These are phyloP conservation scores for Hippolais icterina DNA, from an alignment of 2,113 vertebrate genomes.

Conservation along the genomic window DNA sequence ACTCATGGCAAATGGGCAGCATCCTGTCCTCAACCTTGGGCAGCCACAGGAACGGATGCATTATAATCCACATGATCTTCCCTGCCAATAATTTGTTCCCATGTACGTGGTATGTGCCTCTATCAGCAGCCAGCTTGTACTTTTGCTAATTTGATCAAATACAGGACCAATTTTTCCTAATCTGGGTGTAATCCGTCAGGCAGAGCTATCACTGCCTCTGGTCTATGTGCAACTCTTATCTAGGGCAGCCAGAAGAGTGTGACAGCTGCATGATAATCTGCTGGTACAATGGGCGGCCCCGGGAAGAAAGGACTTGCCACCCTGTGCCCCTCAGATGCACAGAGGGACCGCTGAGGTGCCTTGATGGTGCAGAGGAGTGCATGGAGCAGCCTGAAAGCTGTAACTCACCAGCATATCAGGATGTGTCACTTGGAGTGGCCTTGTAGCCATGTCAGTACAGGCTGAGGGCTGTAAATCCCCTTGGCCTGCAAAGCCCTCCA, in stretches of 20 bases:
- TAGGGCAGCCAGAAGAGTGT: neutral
- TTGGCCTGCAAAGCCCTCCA: neutral
- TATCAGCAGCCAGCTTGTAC: neutral
- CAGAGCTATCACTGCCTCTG: neutral
- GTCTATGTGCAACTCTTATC: neutral
- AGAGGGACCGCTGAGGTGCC: rapidly evolving
- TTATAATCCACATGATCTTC: neutral
- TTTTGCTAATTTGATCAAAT: slow-evolving; percentile 11
- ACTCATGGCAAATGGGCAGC: neutral
- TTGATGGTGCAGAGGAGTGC: neutral
- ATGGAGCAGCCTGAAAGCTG: neutral
- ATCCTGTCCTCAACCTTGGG: neutral
- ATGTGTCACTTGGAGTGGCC: neutral
- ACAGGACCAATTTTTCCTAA: neutral
- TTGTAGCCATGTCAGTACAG: neutral
- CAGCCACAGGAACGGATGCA: neutral
- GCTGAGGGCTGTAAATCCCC: neutral
- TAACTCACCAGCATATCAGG: neutral
- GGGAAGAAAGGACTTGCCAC: neutral
- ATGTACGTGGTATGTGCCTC: neutral
- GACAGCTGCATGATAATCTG: neutral
- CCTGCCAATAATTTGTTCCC: neutral
- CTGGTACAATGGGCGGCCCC: neutral
- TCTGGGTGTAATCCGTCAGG: neutral
- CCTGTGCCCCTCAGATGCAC: neutral